Base-by-base conservation (phyloP, 2,888 invertebrate species). In the Xestia sexstrigata region DNA sequence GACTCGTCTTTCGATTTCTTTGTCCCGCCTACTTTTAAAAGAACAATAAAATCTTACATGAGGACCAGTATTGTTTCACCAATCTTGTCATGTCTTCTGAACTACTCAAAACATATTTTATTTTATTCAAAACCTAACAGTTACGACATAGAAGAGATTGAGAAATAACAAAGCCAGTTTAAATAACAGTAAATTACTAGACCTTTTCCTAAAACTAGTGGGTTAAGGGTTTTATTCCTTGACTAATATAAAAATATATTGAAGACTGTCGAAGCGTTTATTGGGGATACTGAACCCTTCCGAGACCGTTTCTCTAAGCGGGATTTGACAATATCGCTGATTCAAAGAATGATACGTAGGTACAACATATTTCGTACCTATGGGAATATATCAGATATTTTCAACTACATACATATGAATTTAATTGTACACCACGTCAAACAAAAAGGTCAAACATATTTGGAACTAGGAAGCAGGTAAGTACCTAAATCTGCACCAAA, bases 221-320 rank as follows among this genome's bases (percentile, higher is more conserved):
- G 75, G 71, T 74, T 66, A 70, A 55, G 78, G 76, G 71, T 82
- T 84, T 82, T 83, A 85, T 86, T 78, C 70, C 76, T 76, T 75
- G 70, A 70, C 69, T 84, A 74, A 82, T 81, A 86, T 74, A 84
- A 82, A 86, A 84, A 78, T 86, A 81, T 83, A 86, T 77, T 79
- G 83, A 71, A 83, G 79, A 76, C 81, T 69, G 62, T 65, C 78
- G 70, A 70, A 81, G 75, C 86, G 76, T 84, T 86, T 86, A 86
- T 86, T 86, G 49, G 75, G 75, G 79, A 70, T 55, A 69, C 70
- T 63, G 63, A 79, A 79, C 82, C 84, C 84, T 79, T 77, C 45
- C 65, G 47, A 70, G 58, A 58, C 68, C 76, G 66, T 76, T 75
- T 58, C 71, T 49, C 60, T 49, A 72, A 78, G 45, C 42, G 17